Evolutionary conservation across 2,113 vertebrate species (phyloP), one percentile per base, ranked within the genome.

Genomic region (Nettapus auritus): DNA sequence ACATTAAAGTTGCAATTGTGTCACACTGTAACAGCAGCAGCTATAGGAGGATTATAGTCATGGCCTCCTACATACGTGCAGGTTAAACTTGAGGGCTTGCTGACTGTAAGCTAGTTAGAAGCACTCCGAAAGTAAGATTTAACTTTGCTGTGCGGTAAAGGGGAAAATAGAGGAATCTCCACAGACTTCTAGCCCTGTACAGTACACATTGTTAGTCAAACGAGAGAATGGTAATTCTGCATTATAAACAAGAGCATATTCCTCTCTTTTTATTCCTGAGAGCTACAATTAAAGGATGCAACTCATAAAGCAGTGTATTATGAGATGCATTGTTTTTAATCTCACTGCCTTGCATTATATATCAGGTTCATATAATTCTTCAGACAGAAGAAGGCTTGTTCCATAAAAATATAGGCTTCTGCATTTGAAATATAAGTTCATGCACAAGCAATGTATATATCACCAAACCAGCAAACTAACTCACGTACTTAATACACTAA

Each of bases 401-500:
- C 95, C 93, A 70, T 96, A 96, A 97, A 97, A 97, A 98, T 96
- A 97, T 94, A 88, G 93, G 96, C 92, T 92, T 63, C 66, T 53
- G 88, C 88, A 71, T 91, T 90, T 98, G 97, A 98, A 97, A 98
- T 97, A 96, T 90, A 98, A 95, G 97, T 97, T 97, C 82, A 14
- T 10, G 8, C 53, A 86, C 94, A 93, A 88, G 83, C 97, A 94
- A 95, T 52, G 62, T 95, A 95, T 98, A 97, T 96, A 97, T 97
- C 62, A 88, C 50, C 20, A 56, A 81, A 91, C 90, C 71, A n/a
- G 96, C 94, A 97, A 98, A 98, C 97, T 96, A 82, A 98, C 96
- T 98, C 97, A 89, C 97, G 97, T 34, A 96, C 97, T 98, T 98
- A 98, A 98, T 98, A 97, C 97, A 98, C 97, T 97, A 98, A 98